phyloP scores from a whole-genome alignment of 92 coral and sea anemone species.

The Actinernus sp. region DNA sequence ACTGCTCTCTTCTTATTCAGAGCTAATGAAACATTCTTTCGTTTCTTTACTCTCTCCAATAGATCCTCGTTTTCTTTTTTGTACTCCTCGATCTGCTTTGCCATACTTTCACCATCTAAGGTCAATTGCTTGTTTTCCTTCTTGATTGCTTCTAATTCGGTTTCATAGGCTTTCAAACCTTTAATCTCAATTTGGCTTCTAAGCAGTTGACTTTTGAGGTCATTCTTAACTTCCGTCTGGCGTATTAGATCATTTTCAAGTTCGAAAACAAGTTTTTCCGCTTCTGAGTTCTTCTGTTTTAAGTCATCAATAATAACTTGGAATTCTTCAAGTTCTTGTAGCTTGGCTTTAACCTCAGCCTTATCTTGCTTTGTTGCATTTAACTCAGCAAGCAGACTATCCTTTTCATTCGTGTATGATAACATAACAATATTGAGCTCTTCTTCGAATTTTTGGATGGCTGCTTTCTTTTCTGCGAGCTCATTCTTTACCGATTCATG shows the following conservation, averaged over 20 bases:
- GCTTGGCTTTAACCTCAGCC: constrained; percentile 37
- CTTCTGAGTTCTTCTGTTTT: constrained; percentile 65
- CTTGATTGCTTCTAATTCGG: constrained; percentile 41
- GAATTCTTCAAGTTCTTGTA: constrained; percentile 49
- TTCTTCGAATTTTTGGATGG: constrained; percentile 50
- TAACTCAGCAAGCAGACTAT: constrained; percentile 55
- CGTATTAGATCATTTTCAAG: constrained; percentile 82
- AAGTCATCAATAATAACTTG: constrained; percentile 47
- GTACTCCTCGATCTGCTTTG: constrained; percentile 19
- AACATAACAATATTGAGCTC: constrained; percentile 60
- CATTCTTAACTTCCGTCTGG: constrained; percentile 69
- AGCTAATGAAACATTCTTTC: constrained; percentile 5
- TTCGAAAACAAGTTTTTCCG: constrained; percentile 78
- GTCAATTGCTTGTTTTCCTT: constrained; percentile 64
- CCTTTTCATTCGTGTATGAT: constrained; percentile 70
- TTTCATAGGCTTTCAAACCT: constrained; percentile 32
- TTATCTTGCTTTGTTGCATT: constrained; percentile 40
- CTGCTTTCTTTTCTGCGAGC: constrained; percentile 42
- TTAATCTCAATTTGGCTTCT: constrained; percentile 44
- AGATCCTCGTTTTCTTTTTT: constrained; percentile 31
- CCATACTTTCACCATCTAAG: constrained; percentile 21
- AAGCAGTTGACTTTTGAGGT: constrained; percentile 48
- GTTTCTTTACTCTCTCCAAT: constrained; percentile 10
- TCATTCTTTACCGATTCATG: constrained; percentile 46
- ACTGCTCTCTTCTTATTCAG: background rate